Evolutionary conservation across 2,888 invertebrate species (phyloP), one percentile per base, ranked within the genome.

Genomic region (Cerastis rubricosa): DNA sequence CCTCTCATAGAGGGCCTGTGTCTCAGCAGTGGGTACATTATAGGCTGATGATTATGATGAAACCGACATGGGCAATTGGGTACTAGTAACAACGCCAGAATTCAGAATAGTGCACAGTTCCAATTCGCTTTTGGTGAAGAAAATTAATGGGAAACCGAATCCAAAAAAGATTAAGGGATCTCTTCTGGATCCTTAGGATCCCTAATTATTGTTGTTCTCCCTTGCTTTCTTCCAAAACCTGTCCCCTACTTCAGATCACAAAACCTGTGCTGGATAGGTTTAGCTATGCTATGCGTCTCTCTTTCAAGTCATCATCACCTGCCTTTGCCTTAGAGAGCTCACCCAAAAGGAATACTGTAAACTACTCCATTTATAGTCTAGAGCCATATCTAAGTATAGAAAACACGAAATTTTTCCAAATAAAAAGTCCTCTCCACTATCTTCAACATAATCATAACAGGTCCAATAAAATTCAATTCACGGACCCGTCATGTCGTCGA

Each of bases 391-490:
- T 35, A 45, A 68, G 17, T 8, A 25, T 14, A 25, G 5, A 40
- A 17, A 29, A 49, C 49, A 75, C 11, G 6, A 22, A 35, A 65
- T n/a, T 22, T 5, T 45, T 22, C 14, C 47, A 22, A 54, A 29
- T 12, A 19, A 54, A 64, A 57, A 73, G 29, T 14, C 11, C 43
- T 6, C 17, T 29, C 14, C 9, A 14, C 49, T 69, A 59, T 78
- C 49, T 51, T 45, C 40, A 47, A 19, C 25, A 76, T 54, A 14
- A 25, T 82, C 45, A 81, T 76, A 83, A 78, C 73, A 45, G 66
- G 84, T 79, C 61, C 61, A 81, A 83, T 87, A 77, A 72, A 79
- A 85, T 84, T 73, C 74, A 67, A 71, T 66, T 2, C 86, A 71
- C 75, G 71, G 68, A 43, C 45, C 43, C 72, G 25, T 12, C 78